Conservation (phyloP, 2,888 invertebrate species). For the Andrena camellia region DNA sequence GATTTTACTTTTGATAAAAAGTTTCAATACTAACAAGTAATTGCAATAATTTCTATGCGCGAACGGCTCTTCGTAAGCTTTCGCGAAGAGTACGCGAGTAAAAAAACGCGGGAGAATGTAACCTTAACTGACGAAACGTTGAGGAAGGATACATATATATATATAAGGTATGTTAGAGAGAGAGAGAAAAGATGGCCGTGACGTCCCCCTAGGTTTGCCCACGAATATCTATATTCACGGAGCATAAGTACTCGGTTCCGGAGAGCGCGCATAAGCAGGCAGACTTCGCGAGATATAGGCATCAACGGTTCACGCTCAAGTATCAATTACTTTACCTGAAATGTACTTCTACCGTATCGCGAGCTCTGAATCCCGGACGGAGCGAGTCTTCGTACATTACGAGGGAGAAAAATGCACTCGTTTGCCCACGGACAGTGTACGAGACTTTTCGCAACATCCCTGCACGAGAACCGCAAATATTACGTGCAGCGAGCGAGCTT, state of each 20-base stretch:
- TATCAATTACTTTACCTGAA: not conserved
- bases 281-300: not conserved
- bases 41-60: not conserved
- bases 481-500: slow-evolving; percentile 8
- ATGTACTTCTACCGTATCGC: slow-evolving; percentile 11
- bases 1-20: slow-evolving; percentile 29
- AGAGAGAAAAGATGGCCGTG: slow-evolving; percentile 65
- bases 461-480: slow-evolving; percentile 32
- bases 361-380: not conserved
- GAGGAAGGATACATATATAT: not conserved
- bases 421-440: not conserved
- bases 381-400: slow-evolving; percentile 4
- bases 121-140: not conserved
- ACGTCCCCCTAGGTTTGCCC: slow-evolving; percentile 64
- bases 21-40: not conserved
- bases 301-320: slow-evolving; percentile 7
- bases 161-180: not conserved
- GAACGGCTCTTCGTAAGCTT: not conserved
- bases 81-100: too few relatives aligned
- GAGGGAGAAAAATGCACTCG: not conserved
- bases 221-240: slow-evolving; percentile 72
- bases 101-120: too few relatives aligned
- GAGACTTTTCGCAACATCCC: slow-evolving; percentile 37
- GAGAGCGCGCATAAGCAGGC: not conserved
- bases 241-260: slow-evolving; percentile 1